These are phyloP conservation scores for Mugil cephalus DNA, from an alignment of 2,113 vertebrate genomes.

Conservation along the genomic window DNA sequence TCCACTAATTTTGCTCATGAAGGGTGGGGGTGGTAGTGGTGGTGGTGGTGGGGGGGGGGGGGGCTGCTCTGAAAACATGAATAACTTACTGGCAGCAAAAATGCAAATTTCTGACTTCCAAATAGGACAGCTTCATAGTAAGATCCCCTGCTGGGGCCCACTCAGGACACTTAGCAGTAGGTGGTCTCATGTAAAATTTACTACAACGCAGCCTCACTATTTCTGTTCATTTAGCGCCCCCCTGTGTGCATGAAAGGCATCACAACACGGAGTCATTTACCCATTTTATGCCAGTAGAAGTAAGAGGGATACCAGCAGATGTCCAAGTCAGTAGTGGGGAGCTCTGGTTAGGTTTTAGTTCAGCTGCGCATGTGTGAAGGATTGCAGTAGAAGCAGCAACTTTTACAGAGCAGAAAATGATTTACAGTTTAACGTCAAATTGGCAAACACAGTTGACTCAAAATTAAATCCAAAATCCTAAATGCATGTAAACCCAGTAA, in stretches of 20 bases:
- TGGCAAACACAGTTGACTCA: not conserved
- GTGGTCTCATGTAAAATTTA: conserved; percentile 49
- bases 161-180: conserved; percentile 43
- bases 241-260: conserved; percentile 41
- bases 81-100: conserved; percentile 41
- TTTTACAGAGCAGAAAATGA: conserved; percentile 5
- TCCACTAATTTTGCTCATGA: not conserved
- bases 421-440: not conserved
- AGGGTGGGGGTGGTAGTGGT: too few species aligned
- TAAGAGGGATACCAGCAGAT: not conserved
- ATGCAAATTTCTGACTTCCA: conserved; percentile 39
- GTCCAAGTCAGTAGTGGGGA: not conserved
- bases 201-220: not conserved
- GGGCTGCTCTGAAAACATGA: conserved; percentile 2
- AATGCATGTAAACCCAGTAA: too few species aligned
- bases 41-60: not conserved
- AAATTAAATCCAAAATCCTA: too few species aligned
- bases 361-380: not conserved
- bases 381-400: not conserved
- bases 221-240: conserved; percentile 51
- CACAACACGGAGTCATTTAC: not conserved
- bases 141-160: conserved; percentile 40
- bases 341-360: not conserved
- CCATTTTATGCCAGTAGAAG: not conserved
- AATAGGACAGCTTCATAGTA: conserved; percentile 43